Conservation (phyloP, 2,888 invertebrate species). For the Aspidiotus rigidus region DNA sequence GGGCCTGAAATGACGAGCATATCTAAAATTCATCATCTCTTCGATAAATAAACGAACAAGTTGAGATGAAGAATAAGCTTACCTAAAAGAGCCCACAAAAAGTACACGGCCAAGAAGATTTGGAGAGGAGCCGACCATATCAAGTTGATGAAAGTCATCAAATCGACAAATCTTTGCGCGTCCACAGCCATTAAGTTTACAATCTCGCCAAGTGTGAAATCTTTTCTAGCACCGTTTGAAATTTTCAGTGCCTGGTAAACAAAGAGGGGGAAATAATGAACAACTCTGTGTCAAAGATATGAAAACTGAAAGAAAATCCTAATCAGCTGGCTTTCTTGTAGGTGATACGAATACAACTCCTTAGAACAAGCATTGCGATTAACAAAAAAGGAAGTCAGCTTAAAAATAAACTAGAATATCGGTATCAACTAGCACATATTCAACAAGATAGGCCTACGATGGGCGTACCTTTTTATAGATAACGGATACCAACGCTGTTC, state of each 20-base stretch:
- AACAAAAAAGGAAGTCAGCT: no score
- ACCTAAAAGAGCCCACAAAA: slow-evolving; percentile 46
- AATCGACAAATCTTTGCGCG: slow-evolving; percentile 46
- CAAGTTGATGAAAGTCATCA: slow-evolving; percentile 45
- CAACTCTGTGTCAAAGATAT: no score
- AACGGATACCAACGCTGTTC: slow-evolving; percentile 48
- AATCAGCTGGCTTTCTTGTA: no score
- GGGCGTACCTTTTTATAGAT: slow-evolving; percentile 48
- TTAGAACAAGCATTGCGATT: no score
- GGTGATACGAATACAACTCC: no score
- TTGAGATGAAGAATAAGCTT: background rate
- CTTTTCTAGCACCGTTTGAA: slow-evolving; percentile 43
- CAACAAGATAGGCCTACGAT: background rate
- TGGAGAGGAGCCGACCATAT: slow-evolving; percentile 50
- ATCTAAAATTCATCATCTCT: background rate
- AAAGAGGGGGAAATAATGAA: background rate
- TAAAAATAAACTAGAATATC: no score
- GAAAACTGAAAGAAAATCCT: no score
- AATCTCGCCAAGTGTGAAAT: slow-evolving; percentile 47
- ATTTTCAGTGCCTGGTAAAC: slow-evolving; percentile 41
- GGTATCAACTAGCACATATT: background rate
- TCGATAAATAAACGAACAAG: no score
- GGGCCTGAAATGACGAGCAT: slow-evolving; percentile 43
- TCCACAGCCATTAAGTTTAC: slow-evolving; percentile 49
- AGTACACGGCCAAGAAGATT: slow-evolving; percentile 48